These are phyloP conservation scores for Cetonia aurata DNA, from an alignment of 2,888 invertebrate species.

Conservation along the genomic window DNA sequence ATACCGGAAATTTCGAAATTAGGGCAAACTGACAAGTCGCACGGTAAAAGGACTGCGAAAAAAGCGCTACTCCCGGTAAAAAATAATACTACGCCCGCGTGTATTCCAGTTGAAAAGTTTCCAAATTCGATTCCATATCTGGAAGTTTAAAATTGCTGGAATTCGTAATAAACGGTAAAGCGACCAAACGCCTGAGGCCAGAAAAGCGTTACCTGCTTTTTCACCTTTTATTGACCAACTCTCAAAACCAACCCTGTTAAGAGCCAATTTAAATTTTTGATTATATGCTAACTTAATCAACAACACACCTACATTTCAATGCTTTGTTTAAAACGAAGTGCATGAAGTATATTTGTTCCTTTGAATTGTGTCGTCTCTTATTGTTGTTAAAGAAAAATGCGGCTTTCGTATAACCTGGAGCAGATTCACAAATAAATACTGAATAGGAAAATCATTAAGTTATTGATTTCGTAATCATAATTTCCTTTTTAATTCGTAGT, in stretches of 20 bases:
- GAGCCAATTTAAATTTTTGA: slow-evolving; percentile 2
- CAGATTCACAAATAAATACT: too few relatives aligned
- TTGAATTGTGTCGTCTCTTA: too few relatives aligned
- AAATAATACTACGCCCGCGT: slow-evolving; percentile 1
- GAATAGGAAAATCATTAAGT: too few relatives aligned
- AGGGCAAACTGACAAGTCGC: slow-evolving; percentile 7
- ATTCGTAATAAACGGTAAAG: slow-evolving; percentile 14
- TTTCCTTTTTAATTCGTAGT: too few relatives aligned
- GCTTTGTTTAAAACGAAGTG: too few relatives aligned
- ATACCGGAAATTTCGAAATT: slow-evolving; percentile 7
- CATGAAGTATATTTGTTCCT: too few relatives aligned
- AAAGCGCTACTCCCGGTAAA: neutral
- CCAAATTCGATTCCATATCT: slow-evolving; percentile 5
- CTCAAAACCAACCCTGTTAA: too few relatives aligned
- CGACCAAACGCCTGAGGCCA: neutral
- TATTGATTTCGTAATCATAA: too few relatives aligned
- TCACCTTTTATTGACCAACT: neutral
- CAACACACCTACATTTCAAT: neutral
- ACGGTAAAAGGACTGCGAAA: neutral
- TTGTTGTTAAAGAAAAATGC: too few relatives aligned
- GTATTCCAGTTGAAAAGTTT: slow-evolving; percentile 11
- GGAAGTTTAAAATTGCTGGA: slow-evolving; percentile 16
- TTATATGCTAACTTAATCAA: neutral
- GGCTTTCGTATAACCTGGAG: too few relatives aligned
- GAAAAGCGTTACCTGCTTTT: slow-evolving; percentile 1